Percentiles rank a stretch among this genome's conserved stretches.
These are phyloP conservation scores for Syngnathus scovelli DNA, from an alignment of 2,113 vertebrate species.

Conservation along the genomic window DNA sequence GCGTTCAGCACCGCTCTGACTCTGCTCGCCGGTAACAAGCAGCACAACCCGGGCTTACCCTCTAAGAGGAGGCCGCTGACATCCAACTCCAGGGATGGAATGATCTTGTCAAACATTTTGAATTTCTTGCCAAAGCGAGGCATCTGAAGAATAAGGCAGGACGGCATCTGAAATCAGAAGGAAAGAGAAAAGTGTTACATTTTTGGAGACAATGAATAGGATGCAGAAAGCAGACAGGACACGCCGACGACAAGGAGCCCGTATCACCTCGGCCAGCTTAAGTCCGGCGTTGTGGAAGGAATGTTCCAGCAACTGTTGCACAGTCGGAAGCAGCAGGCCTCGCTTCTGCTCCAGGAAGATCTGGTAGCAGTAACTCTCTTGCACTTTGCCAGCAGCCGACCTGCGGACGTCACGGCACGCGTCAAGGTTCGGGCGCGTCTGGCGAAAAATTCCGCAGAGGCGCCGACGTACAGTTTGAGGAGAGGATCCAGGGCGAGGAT, in stretches of 20 bases:
- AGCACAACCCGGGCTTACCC: constrained; percentile 53
- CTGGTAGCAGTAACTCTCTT: constrained; percentile 84
- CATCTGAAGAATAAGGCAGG: constrained; percentile 89
- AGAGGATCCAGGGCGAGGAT: constrained; percentile 82
- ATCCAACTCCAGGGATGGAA: constrained; percentile 84
- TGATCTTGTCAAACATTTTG: constrained; percentile 90
- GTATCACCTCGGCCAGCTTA: constrained; percentile 78
- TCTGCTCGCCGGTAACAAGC: too few relatives aligned
- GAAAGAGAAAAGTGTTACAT: too few relatives aligned
- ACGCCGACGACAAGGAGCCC: neutral
- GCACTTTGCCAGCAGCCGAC: constrained; percentile 69
- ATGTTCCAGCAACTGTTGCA: constrained; percentile 85
- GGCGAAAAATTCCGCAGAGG: too few relatives aligned
- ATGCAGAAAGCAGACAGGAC: too few relatives aligned
- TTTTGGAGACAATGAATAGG: too few relatives aligned
- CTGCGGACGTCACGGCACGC: constrained; percentile 13
- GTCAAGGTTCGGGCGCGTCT: too few relatives aligned
- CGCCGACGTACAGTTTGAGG: constrained; percentile 71
- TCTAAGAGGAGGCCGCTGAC: constrained; percentile 79
- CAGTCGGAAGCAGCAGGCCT: constrained; percentile 77
- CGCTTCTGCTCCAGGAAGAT: constrained; percentile 86
- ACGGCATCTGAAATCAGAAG: constrained; percentile 70
- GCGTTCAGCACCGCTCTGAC: too few relatives aligned
- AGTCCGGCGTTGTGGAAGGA: constrained; percentile 78
- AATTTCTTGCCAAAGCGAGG: constrained; percentile 88